Evolutionary conservation across 1,140 invertebrate species (phyloP).

Genomic region (Drosophila arizonae): DNA sequence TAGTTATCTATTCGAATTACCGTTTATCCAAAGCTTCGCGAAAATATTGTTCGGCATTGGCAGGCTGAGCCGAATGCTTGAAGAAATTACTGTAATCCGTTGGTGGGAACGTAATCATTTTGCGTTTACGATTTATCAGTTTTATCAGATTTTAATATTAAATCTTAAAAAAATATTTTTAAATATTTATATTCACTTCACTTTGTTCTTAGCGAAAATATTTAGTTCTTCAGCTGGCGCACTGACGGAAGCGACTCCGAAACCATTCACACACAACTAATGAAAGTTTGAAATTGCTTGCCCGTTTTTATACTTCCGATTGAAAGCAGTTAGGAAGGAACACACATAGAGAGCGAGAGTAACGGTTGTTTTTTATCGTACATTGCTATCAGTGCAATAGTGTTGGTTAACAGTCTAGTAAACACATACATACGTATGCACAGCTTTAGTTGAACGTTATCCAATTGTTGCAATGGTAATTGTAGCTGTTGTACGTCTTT

Average conservation of each 20-base stretch:
- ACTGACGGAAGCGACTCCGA: slow-evolving; percentile 26
- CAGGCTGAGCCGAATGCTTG: slow-evolving; percentile 71
- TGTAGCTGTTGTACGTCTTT: slow-evolving; percentile 52
- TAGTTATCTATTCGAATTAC: slow-evolving; percentile 38
- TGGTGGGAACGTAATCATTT: slow-evolving; percentile 72
- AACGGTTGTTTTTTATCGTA: slow-evolving; percentile 47
- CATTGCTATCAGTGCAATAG: slow-evolving; percentile 21
- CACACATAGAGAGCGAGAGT: slow-evolving; percentile 7
- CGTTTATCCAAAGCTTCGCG: slow-evolving; percentile 64
- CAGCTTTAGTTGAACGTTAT: slow-evolving; percentile 40
- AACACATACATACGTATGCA: neutral
- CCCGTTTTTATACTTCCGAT: slow-evolving; percentile 50
- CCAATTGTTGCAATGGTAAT: slow-evolving; percentile 27
- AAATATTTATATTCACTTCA: slow-evolving; percentile 8
- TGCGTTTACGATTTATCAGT: slow-evolving; percentile 26
- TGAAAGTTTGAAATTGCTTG: slow-evolving; percentile 48
- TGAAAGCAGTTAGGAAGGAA: neutral
- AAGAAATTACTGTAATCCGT: slow-evolving; percentile 75
- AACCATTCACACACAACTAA: slow-evolving; percentile 61
- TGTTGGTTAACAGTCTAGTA: slow-evolving; percentile 24
- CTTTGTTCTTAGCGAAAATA: neutral
- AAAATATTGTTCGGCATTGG: slow-evolving; percentile 78
- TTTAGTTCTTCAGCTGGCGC: slow-evolving; percentile 3
- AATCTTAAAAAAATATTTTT: neutral
- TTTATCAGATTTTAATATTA: slow-evolving; percentile 6